These are phyloP conservation scores for Tiliqua scincoides DNA, from an alignment of 2,113 vertebrate genomes.

Conservation along the genomic window DNA sequence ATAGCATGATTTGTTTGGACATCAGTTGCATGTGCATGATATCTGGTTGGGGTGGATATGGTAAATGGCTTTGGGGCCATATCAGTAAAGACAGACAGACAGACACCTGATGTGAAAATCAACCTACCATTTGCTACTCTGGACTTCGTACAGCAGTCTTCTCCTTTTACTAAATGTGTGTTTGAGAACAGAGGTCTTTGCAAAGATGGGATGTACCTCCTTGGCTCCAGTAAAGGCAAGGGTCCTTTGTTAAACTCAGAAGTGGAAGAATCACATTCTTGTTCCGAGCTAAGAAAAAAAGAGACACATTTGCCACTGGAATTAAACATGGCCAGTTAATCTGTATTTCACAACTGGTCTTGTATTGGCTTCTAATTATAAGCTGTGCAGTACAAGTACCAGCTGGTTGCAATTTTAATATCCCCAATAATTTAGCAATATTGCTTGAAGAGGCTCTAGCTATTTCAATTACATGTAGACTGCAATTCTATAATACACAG, in stretches of 20 bases:
- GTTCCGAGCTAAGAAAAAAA: conserved; percentile 68
- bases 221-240: not conserved
- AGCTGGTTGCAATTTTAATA: not conserved
- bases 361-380: fast-evolving
- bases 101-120: not conserved
- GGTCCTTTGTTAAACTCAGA: not conserved
- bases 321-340: not conserved
- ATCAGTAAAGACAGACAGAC: not conserved
- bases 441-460: fast-evolving
- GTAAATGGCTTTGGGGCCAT: not conserved
- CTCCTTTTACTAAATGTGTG: not conserved
- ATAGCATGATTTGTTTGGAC: not conserved
- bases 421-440: not conserved
- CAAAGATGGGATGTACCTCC: fast-evolving
- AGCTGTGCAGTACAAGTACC: not conserved
- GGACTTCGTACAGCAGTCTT: conserved; percentile 38
- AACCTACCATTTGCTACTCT: conserved; percentile 66
- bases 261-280: conserved; percentile 45
- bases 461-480: fast-evolving
- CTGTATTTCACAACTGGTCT: not conserved
- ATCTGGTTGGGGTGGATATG: not conserved
- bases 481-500: not conserved
- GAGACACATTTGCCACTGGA: not conserved
- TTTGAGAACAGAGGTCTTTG: not conserved
- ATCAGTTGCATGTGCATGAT: not conserved